phyloP scores from a whole-genome alignment of 2,113 vertebrate genomes.

The Heterocephalus glaber region DNA sequence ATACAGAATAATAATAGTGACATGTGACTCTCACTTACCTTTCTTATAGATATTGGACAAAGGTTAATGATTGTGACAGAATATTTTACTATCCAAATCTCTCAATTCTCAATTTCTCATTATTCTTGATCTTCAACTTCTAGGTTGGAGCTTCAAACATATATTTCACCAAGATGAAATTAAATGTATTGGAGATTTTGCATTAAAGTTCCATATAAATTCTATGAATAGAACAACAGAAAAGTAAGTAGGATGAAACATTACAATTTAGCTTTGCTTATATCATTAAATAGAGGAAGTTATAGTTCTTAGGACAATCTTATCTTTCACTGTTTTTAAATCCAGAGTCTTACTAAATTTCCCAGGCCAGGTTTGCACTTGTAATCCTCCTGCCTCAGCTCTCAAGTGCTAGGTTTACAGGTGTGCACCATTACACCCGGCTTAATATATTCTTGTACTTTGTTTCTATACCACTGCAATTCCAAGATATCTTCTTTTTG shows the following conservation, averaged over 20 bases:
- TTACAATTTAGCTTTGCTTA: background rate
- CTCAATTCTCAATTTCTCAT: background rate
- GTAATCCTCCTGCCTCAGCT: background rate
- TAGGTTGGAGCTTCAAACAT: background rate
- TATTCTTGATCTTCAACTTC: background rate
- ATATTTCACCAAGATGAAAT: background rate
- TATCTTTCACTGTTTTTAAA: background rate
- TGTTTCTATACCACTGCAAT: background rate
- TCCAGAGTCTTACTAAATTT: background rate
- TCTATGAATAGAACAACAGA: background rate
- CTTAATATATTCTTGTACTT: background rate
- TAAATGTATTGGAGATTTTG: background rate
- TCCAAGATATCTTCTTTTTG: background rate
- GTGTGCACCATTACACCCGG: too few species aligned
- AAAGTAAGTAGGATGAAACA: background rate
- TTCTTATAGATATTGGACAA: background rate
- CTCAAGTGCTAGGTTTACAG: background rate
- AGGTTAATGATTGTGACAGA: background rate
- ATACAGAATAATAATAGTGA: background rate
- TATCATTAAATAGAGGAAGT: too few species aligned
- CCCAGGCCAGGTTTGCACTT: background rate
- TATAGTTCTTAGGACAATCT: background rate
- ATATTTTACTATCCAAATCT: background rate
- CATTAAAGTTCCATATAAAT: background rate
- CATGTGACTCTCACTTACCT: background rate